Evolutionary conservation across 2,113 vertebrate species (phyloP), one percentile per base, ranked within the genome.

Genomic region (Nycticorax nycticorax): DNA sequence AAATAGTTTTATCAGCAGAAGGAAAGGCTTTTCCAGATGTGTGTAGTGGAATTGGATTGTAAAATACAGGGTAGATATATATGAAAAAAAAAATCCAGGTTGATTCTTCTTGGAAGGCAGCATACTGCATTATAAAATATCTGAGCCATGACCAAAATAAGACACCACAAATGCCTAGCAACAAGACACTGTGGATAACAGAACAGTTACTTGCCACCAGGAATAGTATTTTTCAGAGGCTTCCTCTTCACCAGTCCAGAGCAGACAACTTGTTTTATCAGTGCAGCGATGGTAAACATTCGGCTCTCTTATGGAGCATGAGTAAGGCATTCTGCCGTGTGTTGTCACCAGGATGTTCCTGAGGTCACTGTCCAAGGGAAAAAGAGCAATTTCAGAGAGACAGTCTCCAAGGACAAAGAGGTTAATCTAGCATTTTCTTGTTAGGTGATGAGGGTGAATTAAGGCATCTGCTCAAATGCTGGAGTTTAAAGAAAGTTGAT

Each of bases 181-280:
- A 77, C 32, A 77, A 72, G 55, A 33, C 26, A 47, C 35, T 94
- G 47, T 41, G 30, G n/a, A 59, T 84, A 81, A 67, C 20, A 47
- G 16, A 91, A 72, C 37, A 69, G 41, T 75, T 81, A 60, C 15
- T 74, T 85, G 35, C 59, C 55, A 87, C 12, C 21, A 89, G 55
- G 18, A 95, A 37, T 14, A 62, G 39, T 57, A 52, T 79, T 96
- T 92, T 91, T 71, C 55, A 64, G 78, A 93, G 45, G 45, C n/a
- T 82, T 89, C 41, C 32, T 89, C 43, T 78, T 95, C 55, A 45
- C 19, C 48, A 63, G 16, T 43, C 60, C 32, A 45, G 84, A 83
- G 28, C 1, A 83, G 45, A 39, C 48, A 76, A 75, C 21, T 50
- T 2, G 0, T 48, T 95, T 83, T 55, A 81, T 81, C 71, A 56